Evolutionary conservation across 2,113 vertebrate species (phyloP), one percentile per base, ranked within the genome.

Genomic region (Dasyurus viverrinus): DNA sequence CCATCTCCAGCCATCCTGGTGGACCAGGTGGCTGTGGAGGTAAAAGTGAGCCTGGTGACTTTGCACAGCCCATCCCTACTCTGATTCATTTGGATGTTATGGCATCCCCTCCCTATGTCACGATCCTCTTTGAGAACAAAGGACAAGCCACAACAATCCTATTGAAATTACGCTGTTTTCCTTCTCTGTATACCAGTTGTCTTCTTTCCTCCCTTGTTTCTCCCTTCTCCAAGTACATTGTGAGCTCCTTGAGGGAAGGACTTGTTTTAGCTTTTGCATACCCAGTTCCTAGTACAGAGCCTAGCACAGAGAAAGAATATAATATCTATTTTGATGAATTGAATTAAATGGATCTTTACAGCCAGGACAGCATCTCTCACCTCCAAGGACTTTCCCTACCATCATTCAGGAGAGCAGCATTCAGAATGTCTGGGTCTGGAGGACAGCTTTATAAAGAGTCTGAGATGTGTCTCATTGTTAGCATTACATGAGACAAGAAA

Each of bases 391-490:
- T 7, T 2, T 52, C 14, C 30, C 48, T 19, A 23, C 48, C 6
- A 2, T 53, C 2, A 54, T 60, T n/a, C 36, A 19, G 36, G 14
- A 76, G 5, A 52, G 50, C 26, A 25, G 93, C 47, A 46, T 0
- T 53, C 27, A 54, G 0, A 0, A 0, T 3, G 36, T 27, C 11
- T 0, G 36, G 54, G 16, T 30, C 52, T 11, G 1, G 0, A 8
- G 90, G 54, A 54, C 24, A 36, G 1, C 9, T 93, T 30, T 0
- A n/a, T 0, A 60, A 90, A 1, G 52, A 1, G 42, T 90, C 93
- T 8, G 14, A 60, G 90, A 76, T 90, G 89, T 3, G 24, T 89
- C 30, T 96, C 54, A 0, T 12, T 50, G 90, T 94, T 94, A 22
- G 93, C 11, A 0, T 50, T 25, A 36, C 94, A 4, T 10, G 90